Percentiles rank a stretch among this genome's conserved stretches.
These are phyloP conservation scores for Pungitius pungitius DNA, from an alignment of 2,113 vertebrate species.

Conservation along the genomic window DNA sequence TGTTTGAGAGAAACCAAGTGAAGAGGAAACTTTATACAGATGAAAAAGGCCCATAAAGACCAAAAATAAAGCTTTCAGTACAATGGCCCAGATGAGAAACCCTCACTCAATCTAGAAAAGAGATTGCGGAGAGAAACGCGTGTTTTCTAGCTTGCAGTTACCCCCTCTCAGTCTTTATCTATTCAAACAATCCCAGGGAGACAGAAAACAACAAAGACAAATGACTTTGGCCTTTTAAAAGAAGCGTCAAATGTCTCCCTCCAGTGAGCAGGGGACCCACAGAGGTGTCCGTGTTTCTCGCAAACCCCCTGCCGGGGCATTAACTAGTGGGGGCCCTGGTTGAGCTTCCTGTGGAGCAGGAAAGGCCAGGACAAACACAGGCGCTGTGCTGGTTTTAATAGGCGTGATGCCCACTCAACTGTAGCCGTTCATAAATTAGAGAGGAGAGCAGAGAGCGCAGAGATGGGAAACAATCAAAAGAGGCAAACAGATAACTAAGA, in stretches of 20 bases:
- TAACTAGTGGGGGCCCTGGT: constrained; percentile 61
- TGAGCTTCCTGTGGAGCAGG: constrained; percentile 69
- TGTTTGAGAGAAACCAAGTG: background rate
- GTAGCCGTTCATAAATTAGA: constrained; percentile 75
- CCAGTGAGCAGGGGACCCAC: constrained; percentile 54
- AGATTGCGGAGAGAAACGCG: constrained; percentile 25
- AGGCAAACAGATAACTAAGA: constrained; percentile 59
- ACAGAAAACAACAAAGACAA: constrained; percentile 66
- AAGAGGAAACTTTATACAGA: background rate
- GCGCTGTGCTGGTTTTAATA: constrained; percentile 76
- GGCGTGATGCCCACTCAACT: constrained; percentile 60
- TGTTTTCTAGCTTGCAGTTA: constrained; percentile 32
- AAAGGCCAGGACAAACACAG: constrained; percentile 74
- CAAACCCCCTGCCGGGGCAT: constrained; percentile 65
- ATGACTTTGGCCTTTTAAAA: constrained; percentile 73
- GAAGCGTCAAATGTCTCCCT: constrained; percentile 55
- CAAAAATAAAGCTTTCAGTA: constrained; percentile 29
- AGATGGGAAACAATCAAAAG: constrained; percentile 64
- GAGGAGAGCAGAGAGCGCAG: constrained; percentile 56
- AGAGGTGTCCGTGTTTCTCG: constrained; percentile 55
- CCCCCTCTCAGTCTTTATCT: constrained; percentile 49
- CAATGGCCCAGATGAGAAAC: constrained; percentile 32
- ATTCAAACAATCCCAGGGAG: constrained; percentile 63
- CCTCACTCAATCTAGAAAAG: constrained; percentile 33
- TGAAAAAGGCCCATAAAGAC: background rate